Percentiles rank a stretch among this genome's conserved stretches.
Conservation (phyloP, 2,113 vertebrate genomes). For the Cercocebus atys region DNA sequence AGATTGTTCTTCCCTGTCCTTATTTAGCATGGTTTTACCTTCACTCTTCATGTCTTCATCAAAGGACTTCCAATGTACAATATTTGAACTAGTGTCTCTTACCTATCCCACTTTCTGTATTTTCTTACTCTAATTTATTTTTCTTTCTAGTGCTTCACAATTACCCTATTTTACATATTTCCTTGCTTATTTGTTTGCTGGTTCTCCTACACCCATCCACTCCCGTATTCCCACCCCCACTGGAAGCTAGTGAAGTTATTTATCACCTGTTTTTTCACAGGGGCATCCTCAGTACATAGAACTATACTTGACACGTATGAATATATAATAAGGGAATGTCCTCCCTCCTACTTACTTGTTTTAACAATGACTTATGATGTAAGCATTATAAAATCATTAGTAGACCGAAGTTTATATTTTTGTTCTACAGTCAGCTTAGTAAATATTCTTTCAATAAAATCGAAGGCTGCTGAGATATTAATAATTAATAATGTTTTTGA, state of each 20-base stretch:
- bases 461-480: too few species aligned
- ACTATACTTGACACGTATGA: not conserved
- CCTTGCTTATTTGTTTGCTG: not conserved
- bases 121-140: not conserved
- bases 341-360: not conserved
- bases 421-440: not conserved
- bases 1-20: too few species aligned
- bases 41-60: not conserved
- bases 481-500: not conserved
- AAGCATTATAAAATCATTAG: not conserved
- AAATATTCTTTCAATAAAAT: not conserved
- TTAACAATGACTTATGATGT: not conserved
- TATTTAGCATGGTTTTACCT: not conserved
- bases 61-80: not conserved
- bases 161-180: not conserved
- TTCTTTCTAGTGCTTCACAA: not conserved
- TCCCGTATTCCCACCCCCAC: not conserved
- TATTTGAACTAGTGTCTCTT: not conserved
- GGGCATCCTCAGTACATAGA: not conserved
- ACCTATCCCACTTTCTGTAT: not conserved
- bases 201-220: not conserved
- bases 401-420: not conserved
- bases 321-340: not conserved
- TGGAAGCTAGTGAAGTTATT: not conserved
- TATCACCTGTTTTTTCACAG: not conserved